Conservation (phyloP, 2,888 invertebrate species). For the Neoitamus cyanurus region DNA sequence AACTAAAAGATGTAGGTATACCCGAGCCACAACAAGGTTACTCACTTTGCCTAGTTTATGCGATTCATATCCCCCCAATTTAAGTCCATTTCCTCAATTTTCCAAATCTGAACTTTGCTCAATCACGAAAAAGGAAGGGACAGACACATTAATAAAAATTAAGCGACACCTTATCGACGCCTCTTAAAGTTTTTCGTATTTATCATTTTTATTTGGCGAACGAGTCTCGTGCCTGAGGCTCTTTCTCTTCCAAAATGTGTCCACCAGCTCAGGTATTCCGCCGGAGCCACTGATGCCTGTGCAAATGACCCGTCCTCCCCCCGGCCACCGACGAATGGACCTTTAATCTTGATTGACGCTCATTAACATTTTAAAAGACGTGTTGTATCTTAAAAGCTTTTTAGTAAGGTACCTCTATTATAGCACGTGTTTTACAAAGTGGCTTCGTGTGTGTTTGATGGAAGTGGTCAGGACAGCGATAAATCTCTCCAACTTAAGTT, state of each 20-base stretch:
- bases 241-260: background rate
- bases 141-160: constrained; percentile 50
- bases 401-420: constrained; percentile 54
- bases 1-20: too few species aligned
- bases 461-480: background rate
- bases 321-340: constrained; percentile 32
- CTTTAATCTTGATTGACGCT: constrained; percentile 64
- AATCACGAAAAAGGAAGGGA: background rate
- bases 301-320: constrained; percentile 46
- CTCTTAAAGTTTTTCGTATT: constrained; percentile 43
- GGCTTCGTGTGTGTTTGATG: constrained; percentile 46
- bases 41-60: background rate
- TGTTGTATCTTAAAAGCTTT: constrained; percentile 60
- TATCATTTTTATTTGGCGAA: constrained; percentile 24
- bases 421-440: constrained; percentile 55
- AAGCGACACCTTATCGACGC: constrained; percentile 51
- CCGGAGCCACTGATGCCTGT: constrained; percentile 6
- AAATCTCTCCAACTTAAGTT: background rate
- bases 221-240: constrained; percentile 11
- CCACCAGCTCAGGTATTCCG: background rate
- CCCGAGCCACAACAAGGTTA: background rate
- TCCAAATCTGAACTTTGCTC: background rate
- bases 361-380: constrained; percentile 64
- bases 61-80: background rate
- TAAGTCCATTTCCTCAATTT: background rate